Base-by-base conservation (phyloP, 2,113 vertebrate species). In the Chamaetylas fuelleborni region DNA sequence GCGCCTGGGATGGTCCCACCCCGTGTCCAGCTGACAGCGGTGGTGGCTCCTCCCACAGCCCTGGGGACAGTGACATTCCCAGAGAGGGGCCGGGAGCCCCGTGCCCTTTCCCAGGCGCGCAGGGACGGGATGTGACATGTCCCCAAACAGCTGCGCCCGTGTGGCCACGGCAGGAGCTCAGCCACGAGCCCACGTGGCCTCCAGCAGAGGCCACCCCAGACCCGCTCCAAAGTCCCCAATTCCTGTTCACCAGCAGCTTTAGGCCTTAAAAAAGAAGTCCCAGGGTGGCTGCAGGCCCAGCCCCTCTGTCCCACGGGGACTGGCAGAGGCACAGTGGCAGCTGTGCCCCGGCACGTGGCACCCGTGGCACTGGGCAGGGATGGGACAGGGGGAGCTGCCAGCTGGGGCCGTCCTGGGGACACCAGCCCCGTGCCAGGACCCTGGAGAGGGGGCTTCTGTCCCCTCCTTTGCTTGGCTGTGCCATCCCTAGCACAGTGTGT, bases 171-270 rank as follows among this genome's bases (percentile, higher is more conserved):
- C 40, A 8, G 28, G 4, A 33, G 26, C 45, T 31, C 0, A 4
- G 40, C 77, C 40, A 1, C 0, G 1, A 88, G 40, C 48, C 29
- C 89, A 0, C 0, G 3, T 5, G 2, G 51, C 57, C 56, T 19
- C 29, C 1, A 4, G 29, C 22, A 9, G 17, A 34, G 14, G 4
- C 18, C 61, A n/a, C 31, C 34, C 64, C 7, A 0, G 31, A 48
- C 6, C 19, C 50, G 0, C 29, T 34, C 40, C 9, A 2, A 4
- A 0, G 4, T 1, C 12, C 74, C 33, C 4, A 1, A 1, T 4
- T 80, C 42, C 16, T 6, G 5, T 2, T 62, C 36, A 18, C 13
- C 77, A 4, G 36, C 56, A 24, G 43, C 26, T 84, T 64, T 2
- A 14, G 15, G 16, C 38, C 38, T 8, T 15, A 17, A 17, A 8